A percentile compares a stretch with the other conserved stretches of the same genome.
These are phyloP conservation scores for Rhopilema esculentum DNA, from an alignment of 30 jellyfish, hydroid and myxozoan species.

Conservation along the genomic window DNA sequence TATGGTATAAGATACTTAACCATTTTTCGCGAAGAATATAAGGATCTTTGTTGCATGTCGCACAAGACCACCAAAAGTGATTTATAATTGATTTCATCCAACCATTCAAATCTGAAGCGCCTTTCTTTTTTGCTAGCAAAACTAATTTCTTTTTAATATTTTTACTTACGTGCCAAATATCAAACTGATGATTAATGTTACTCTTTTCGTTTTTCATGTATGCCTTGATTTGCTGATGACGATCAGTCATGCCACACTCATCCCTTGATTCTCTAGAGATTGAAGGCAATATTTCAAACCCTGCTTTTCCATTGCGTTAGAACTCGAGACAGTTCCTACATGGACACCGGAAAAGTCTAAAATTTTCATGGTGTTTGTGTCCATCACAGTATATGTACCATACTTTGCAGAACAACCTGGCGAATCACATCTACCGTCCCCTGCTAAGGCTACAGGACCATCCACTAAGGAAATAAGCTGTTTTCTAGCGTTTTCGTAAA, in stretches of 20 bases:
- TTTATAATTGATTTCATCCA: slow-evolving; percentile 52
- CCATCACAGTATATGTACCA: slow-evolving; percentile 64
- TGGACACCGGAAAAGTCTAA: slow-evolving; percentile 29
- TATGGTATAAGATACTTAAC: slow-evolving; percentile 45
- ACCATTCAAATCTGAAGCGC: slow-evolving; percentile 16
- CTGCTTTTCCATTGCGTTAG: slow-evolving; percentile 44
- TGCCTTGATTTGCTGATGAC: slow-evolving; percentile 47
- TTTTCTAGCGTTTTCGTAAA: slow-evolving; percentile 2
- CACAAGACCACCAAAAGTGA: slow-evolving; percentile 74
- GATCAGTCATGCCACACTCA: slow-evolving; percentile 29
- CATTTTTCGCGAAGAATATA: slow-evolving; percentile 38
- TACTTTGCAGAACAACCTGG: slow-evolving; percentile 52
- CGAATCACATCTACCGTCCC: slow-evolving; percentile 61
- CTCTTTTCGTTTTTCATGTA: slow-evolving; percentile 30
- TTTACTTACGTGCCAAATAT: slow-evolving; percentile 65
- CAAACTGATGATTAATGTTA: slow-evolving; percentile 57
- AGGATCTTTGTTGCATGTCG: slow-evolving; percentile 47
- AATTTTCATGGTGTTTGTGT: slow-evolving; percentile 13
- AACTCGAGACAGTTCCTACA: slow-evolving; percentile 26
- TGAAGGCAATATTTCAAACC: slow-evolving; percentile 33
- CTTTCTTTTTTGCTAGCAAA: slow-evolving; percentile 17
- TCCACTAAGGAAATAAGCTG: background rate
- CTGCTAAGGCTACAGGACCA: slow-evolving; percentile 32
- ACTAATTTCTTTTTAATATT: slow-evolving; percentile 38
- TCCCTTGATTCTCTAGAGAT: slow-evolving; percentile 19